These are phyloP conservation scores for Lytechinus pictus DNA, from an alignment of 35 echinoderm and acorn worm species.

Conservation along the genomic window DNA sequence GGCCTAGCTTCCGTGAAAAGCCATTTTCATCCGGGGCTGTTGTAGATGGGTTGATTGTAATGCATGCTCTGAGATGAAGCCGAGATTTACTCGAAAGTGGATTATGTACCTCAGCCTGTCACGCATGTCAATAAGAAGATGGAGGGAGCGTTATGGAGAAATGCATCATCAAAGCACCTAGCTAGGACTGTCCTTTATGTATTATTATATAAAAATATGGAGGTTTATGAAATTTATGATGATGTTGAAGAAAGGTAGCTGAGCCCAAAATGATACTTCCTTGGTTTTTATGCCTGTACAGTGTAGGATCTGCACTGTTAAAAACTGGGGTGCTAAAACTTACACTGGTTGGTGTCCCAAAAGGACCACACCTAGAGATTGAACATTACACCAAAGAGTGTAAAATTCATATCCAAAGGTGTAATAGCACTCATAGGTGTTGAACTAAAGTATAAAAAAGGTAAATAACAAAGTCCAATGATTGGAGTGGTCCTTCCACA, in stretches of 20 bases:
- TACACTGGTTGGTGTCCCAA: too few species aligned
- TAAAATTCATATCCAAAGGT: too few species aligned
- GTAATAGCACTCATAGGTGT: too few species aligned
- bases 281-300: too few species aligned
- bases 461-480: too few species aligned
- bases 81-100: neutral
- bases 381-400: too few species aligned
- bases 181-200: neutral
- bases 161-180: neutral
- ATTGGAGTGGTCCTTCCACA: too few species aligned
- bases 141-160: neutral
- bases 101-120: neutral
- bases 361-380: too few species aligned
- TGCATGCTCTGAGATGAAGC: neutral
- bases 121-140: neutral
- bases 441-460: too few species aligned
- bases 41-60: neutral
- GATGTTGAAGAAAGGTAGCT: neutral
- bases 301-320: too few species aligned
- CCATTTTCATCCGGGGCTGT: neutral
- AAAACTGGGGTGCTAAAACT: too few species aligned
- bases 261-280: neutral
- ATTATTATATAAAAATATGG: neutral
- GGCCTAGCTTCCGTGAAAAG: neutral
- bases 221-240: neutral